Conservation (phyloP, 1,140 invertebrate species). For the Tribolium castaneum region DNA sequence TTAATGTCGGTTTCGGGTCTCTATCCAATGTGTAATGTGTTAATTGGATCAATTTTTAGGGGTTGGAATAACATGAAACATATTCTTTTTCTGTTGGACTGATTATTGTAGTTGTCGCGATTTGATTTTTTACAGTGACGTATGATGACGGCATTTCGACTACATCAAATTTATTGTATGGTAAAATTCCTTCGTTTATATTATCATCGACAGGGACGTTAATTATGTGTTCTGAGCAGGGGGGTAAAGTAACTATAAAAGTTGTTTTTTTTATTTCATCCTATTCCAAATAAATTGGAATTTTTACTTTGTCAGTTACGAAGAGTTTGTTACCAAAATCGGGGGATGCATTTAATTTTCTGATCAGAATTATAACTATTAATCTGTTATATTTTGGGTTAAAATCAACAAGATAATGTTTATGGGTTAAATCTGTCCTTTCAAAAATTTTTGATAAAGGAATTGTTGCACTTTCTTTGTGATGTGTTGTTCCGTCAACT, state of each 20-base stretch:
- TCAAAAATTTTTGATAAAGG: not conserved
- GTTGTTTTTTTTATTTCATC: constrained; percentile 5
- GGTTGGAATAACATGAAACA: constrained; percentile 23
- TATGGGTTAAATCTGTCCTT: not conserved
- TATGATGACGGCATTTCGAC: no score
- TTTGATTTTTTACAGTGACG: no score
- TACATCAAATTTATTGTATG: no score
- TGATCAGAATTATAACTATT: not conserved
- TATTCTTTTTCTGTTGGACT: constrained; percentile 24
- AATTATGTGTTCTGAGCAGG: constrained; percentile 27
- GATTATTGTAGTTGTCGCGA: no score
- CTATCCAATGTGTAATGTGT: not conserved
- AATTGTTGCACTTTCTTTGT: no score
- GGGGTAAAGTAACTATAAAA: not conserved
- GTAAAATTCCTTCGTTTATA: constrained; percentile 13
- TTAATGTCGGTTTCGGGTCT: not conserved
- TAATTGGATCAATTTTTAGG: constrained; percentile 6
- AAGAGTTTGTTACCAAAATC: no score
- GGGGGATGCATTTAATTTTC: no score
- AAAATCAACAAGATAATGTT: not conserved
- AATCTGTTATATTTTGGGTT: not conserved
- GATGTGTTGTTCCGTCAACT: no score
- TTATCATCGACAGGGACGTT: constrained; percentile 38
- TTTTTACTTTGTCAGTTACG: not conserved
- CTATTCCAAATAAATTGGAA: not conserved